A percentile compares a stretch with the other conserved stretches of the same genome.
These are phyloP conservation scores for Hoplostethus atlanticus DNA, from an alignment of 2,797 vertebrate genomes.

Conservation along the genomic window DNA sequence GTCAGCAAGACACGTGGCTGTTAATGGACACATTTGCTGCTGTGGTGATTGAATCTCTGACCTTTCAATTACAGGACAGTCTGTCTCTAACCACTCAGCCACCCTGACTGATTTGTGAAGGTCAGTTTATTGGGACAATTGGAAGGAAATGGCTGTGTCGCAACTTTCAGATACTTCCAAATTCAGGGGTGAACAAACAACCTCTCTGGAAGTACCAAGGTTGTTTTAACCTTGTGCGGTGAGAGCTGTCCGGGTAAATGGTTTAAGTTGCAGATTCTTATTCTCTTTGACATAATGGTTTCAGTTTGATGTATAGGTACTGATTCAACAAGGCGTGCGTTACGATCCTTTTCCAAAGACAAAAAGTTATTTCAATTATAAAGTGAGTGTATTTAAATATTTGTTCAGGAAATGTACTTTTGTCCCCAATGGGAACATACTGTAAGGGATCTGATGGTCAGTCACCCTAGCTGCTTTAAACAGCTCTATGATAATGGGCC, in stretches of 20 bases:
- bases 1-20: background rate
- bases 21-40: background rate
- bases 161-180: background rate
- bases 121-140: background rate
- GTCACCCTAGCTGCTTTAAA: slow-evolving; percentile 43
- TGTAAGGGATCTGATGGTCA: slow-evolving; percentile 38
- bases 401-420: background rate
- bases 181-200: background rate
- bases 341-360: slow-evolving; percentile 22
- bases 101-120: background rate
- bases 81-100: background rate
- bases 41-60: background rate
- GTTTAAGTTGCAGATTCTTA: slow-evolving; percentile 15
- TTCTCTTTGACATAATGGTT: slow-evolving; percentile 43
- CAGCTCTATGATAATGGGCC: slow-evolving; percentile 39
- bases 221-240: slow-evolving; percentile 42
- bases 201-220: slow-evolving; percentile 11
- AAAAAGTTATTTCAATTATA: slow-evolving; percentile 32
- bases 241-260: slow-evolving; percentile 34
- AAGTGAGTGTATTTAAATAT: slow-evolving; percentile 27
- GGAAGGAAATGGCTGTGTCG: background rate
- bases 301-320: slow-evolving; percentile 44
- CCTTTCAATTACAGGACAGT: background rate
- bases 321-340: slow-evolving; percentile 33
- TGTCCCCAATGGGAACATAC: slow-evolving; percentile 1